Base-by-base conservation (phyloP, 2,113 vertebrate species). In the Bubo bubo region DNA sequence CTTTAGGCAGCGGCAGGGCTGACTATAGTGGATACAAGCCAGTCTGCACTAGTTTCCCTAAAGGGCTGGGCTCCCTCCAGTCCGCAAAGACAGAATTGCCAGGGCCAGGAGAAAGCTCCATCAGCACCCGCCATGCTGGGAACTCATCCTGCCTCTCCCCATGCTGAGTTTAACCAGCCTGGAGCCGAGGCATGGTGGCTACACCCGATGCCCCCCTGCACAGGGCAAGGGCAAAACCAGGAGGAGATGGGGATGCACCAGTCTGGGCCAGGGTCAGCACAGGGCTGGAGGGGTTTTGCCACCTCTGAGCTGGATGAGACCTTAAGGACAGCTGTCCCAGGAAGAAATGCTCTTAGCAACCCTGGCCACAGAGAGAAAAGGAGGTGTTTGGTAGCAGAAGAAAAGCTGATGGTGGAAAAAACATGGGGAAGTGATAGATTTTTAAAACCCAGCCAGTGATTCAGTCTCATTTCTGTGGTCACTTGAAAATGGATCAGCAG, bases 151-250 rank as follows among this genome's bases (percentile, higher is more conserved):
- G 50, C 50, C 23, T 59, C 70, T 91, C 39, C 68, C 28, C 34
- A 7, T 2, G 6, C 75, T 59, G 63, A 63, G 68, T n/a, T 59
- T 35, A 67, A 14, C 37, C 49, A 72, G 23, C 47, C 16, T 20
- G 6, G 64, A 83, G 34, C 17, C 34, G 22, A 9, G 23, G 11
- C 12, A 2, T 0, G 13, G 30, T 22, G 50, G 50, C 67, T 83
- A 2, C 8, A 28, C 27, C 27, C 0, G 0, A 1, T 22, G 37
- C 16, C 39, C 43, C 59, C 4, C 0, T 9, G 59, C 17, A 13
- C 4, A n/a, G 35, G 58, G 62, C 49, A 32, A 59, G 52, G 35
- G 43, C 8, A 39, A 28, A 77, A 8, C 6, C 50, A 67, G 71
- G 56, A 39, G 59, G 66, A 63, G 37, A 45, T 14, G 59, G 26